These are phyloP conservation scores for Desoria tigrina DNA, from an alignment of 2,888 invertebrate species.

Conservation along the genomic window DNA sequence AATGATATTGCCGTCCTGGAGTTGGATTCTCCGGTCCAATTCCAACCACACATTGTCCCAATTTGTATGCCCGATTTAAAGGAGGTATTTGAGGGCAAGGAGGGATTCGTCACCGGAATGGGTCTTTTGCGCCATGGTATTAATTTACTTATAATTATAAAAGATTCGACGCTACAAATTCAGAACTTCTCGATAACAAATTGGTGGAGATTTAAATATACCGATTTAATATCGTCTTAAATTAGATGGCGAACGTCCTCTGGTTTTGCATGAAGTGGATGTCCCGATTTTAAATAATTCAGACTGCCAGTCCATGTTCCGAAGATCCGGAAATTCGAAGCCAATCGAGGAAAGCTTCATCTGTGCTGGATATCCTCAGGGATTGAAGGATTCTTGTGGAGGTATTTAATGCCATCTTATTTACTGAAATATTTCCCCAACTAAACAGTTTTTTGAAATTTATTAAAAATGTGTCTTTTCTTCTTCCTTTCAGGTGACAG, in stretches of 20 bases:
- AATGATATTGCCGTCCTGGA: conserved; percentile 86
- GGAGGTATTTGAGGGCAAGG: conserved; percentile 78
- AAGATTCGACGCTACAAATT: background rate
- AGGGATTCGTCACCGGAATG: conserved; percentile 90
- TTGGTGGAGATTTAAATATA: background rate
- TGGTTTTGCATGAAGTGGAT: conserved; percentile 82
- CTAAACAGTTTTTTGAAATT: background rate
- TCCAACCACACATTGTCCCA: conserved; percentile 85
- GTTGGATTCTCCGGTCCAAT: conserved; percentile 76
- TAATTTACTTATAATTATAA: conserved; percentile 45
- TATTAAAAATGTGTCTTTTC: background rate
- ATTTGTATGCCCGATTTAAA: conserved; percentile 78
- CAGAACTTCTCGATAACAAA: background rate
- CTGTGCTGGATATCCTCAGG: conserved; percentile 88
- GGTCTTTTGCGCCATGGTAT: conserved; percentile 83
- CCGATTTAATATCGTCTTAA: background rate
- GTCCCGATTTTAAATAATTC: conserved; percentile 88
- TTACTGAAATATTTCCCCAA: background rate
- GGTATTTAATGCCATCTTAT: conserved; percentile 64
- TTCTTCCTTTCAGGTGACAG: conserved; percentile 15
- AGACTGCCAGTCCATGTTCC: conserved; percentile 91
- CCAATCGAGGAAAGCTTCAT: conserved; percentile 82
- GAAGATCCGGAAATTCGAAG: conserved; percentile 83
- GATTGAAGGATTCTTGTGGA: conserved; percentile 87
- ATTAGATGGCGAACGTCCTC: conserved; percentile 82